Percentiles rank a stretch among this genome's conserved stretches.
Evolutionary conservation across 92 coral and sea anemone species (phyloP).

Genomic region (Desmophyllum pertusum): DNA sequence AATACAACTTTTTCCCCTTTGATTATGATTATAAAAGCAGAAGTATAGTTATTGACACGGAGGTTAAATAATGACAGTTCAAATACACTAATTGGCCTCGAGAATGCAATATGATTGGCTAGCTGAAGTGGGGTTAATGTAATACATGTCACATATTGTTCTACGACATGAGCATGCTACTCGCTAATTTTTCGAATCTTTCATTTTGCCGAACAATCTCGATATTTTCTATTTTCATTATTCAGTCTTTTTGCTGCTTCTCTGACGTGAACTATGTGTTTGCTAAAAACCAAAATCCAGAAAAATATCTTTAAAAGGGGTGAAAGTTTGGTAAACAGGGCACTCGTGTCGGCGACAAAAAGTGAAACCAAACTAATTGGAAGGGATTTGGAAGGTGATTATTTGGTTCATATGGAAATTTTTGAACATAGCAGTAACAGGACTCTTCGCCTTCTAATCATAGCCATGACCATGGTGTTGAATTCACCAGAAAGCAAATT

Average conservation of each 20-base stretch:
- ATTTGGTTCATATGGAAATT: neutral
- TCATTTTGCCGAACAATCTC: neutral
- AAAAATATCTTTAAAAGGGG: too few relatives aligned
- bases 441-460: neutral
- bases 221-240: neutral
- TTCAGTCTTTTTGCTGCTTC: neutral
- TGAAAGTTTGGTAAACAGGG: neutral
- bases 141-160: neutral
- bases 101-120: slow-evolving; percentile 18
- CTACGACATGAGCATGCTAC: neutral
- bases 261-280: neutral
- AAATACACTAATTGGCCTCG: neutral
- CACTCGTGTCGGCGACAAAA: neutral
- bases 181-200: neutral
- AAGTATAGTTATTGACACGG: neutral
- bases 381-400: neutral
- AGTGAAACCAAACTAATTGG: neutral
- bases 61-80: slow-evolving; percentile 5
- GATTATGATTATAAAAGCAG: neutral
- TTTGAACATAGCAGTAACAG: neutral
- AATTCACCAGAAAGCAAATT: neutral
- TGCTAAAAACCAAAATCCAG: neutral
- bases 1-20: neutral
- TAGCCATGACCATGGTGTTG: too few relatives aligned
- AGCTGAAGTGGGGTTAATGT: neutral